Percentiles rank a stretch among this genome's conserved stretches.
Conservation (phyloP, 35 echinoderm and acorn worm genomes). For the Heliocidaris erythrogramma region DNA sequence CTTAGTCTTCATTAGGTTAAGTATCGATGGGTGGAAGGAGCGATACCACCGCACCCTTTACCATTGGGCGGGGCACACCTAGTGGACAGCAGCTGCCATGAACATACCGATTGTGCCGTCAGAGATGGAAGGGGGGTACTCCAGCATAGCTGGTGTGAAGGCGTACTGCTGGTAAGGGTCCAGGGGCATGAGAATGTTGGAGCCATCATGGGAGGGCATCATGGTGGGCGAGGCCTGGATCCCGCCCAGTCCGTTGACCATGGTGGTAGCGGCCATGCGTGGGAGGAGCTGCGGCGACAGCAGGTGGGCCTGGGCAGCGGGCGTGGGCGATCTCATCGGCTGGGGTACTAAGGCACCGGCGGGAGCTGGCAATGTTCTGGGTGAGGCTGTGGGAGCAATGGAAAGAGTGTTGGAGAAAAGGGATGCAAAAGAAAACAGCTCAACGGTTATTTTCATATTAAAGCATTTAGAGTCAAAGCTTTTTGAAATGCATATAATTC, state of each 20-base stretch:
- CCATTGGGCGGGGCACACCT: not conserved
- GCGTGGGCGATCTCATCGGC: constrained; percentile 85
- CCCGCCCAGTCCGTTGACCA: constrained; percentile 67
- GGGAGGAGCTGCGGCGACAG: constrained; percentile 62
- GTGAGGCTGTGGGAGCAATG: constrained; percentile 67
- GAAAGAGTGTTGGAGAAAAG: not conserved
- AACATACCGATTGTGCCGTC: constrained; percentile 96
- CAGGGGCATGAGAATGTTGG: constrained; percentile 72
- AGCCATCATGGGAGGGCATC: constrained; percentile 63
- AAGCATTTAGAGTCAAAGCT: too few relatives aligned
- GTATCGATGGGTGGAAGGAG: not conserved
- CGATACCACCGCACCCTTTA: not conserved
- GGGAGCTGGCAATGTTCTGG: constrained; percentile 74
- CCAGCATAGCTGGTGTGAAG: constrained; percentile 72
- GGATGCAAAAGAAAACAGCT: not conserved
- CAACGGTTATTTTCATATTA: not conserved
- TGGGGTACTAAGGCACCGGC: constrained; percentile 81
- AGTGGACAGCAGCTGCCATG: constrained; percentile 71
- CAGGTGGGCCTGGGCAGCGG: constrained; percentile 72
- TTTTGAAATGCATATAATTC: too few relatives aligned
- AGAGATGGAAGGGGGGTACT: constrained; percentile 69
- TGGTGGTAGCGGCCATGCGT: constrained; percentile 54
- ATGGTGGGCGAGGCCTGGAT: constrained; percentile 58
- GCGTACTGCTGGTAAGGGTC: constrained; percentile 80
- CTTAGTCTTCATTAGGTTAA: not conserved